Percentiles rank a stretch among this genome's conserved stretches.
Conservation (phyloP, 2,113 vertebrate species). For the Microcebus lehilahytsara region DNA sequence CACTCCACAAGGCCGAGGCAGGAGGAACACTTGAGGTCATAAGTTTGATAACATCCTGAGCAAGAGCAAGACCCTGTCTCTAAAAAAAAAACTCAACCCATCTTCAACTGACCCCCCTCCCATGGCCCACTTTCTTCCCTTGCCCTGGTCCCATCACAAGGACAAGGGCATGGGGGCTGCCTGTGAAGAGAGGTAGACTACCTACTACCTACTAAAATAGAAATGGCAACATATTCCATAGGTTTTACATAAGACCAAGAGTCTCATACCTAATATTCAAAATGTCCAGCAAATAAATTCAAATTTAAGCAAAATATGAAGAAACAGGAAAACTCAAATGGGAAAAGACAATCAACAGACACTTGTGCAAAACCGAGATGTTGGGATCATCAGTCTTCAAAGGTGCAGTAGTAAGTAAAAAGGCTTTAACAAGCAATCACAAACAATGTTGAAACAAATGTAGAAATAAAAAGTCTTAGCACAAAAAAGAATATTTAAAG, state of each 20-base stretch:
- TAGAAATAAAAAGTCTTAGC: not conserved
- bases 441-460: not conserved
- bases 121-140: not conserved
- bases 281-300: not conserved
- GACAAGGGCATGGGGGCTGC: not conserved
- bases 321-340: not conserved
- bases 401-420: not conserved
- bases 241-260: not conserved
- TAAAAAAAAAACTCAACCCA: not conserved
- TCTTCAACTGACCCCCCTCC: not conserved
- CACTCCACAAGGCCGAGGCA: too few species aligned
- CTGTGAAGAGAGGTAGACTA: not conserved
- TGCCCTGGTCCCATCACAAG: not conserved
- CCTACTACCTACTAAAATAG: not conserved
- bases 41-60: too few species aligned
- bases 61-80: too few species aligned
- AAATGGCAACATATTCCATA: not conserved
- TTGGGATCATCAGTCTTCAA: not conserved
- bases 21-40: too few species aligned
- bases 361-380: not conserved
- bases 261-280: not conserved
- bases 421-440: not conserved
- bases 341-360: not conserved
- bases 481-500: not conserved
- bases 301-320: not conserved